phyloP scores from a whole-genome alignment of 1,140 invertebrate genomes.

The Drosophila athabasca region DNA sequence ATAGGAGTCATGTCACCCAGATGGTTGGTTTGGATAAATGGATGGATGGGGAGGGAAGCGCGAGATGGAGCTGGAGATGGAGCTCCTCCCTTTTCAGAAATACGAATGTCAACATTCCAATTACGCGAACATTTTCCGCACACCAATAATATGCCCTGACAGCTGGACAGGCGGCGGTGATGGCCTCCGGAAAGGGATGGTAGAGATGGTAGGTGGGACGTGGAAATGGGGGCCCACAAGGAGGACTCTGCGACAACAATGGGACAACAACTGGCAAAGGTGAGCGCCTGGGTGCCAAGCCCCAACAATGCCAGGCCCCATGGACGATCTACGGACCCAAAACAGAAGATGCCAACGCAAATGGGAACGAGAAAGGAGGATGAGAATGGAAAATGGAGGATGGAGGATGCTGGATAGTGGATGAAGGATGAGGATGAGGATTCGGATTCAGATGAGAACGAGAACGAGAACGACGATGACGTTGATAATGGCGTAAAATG shows the following conservation, averaged over 20 bases:
- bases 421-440: too few species aligned
- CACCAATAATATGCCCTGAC: constrained; percentile 82
- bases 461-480: constrained; percentile 55
- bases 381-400: background rate
- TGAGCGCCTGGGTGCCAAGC: constrained; percentile 58
- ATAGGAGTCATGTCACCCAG: constrained; percentile 46
- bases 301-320: constrained; percentile 53
- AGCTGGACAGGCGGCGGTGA: constrained; percentile 45
- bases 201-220: background rate
- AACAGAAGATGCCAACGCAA: constrained; percentile 34
- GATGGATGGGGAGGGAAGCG: too few species aligned
- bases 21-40: constrained; percentile 20
- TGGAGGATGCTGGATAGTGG: too few species aligned
- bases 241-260: constrained; percentile 53
- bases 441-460: constrained; percentile 14
- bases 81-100: constrained; percentile 47
- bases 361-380: background rate
- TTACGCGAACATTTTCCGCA: constrained; percentile 83
- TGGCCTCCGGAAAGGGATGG: background rate
- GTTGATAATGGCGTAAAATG: constrained; percentile 78
- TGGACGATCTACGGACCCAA: constrained; percentile 36
- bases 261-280: constrained; percentile 64
- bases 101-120: constrained; percentile 83
- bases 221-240: background rate
- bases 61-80: background rate